Evolutionary conservation across 2,797 vertebrate genomes (phyloP).

Genomic region (Ibycter americanus): DNA sequence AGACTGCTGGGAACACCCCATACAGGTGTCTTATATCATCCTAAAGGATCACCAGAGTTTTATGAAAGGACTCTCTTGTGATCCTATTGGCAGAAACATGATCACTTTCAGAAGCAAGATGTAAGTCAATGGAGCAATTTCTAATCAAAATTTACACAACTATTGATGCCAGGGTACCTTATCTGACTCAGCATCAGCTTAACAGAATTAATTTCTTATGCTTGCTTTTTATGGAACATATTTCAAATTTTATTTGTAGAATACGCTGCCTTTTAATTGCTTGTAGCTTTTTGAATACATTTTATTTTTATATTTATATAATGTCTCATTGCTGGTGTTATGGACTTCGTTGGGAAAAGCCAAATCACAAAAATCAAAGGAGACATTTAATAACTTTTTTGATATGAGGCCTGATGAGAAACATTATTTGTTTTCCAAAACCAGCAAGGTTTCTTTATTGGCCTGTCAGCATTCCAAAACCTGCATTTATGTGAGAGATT

Average conservation of each 20-base stretch:
- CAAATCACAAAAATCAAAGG: slow-evolving; percentile 33
- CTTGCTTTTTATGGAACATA: not conserved
- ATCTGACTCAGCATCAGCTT: not conserved
- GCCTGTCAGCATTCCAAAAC: slow-evolving; percentile 60
- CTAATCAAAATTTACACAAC: not conserved
- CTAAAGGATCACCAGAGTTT: not conserved
- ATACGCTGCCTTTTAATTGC: not conserved
- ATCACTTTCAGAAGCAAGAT: not conserved
- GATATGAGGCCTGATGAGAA: not conserved
- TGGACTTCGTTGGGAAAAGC: not conserved
- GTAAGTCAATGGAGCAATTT: not conserved
- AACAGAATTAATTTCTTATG: not conserved
- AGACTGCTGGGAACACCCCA: not conserved
- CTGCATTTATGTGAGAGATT: slow-evolving; percentile 71
- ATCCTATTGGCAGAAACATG: not conserved
- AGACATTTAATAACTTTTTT: slow-evolving; percentile 62
- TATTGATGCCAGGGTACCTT: not conserved
- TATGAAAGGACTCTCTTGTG: not conserved
- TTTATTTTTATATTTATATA: not conserved
- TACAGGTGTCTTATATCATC: not conserved
- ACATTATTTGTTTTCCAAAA: slow-evolving; percentile 63
- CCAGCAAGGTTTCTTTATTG: slow-evolving; percentile 63
- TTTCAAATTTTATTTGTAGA: slow-evolving; percentile 20
- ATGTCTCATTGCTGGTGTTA: not conserved
- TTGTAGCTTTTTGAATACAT: slow-evolving; percentile 11